These are phyloP conservation scores for Pycnomerus fuliginosus DNA, from an alignment of 2,888 invertebrate species.

Conservation along the genomic window DNA sequence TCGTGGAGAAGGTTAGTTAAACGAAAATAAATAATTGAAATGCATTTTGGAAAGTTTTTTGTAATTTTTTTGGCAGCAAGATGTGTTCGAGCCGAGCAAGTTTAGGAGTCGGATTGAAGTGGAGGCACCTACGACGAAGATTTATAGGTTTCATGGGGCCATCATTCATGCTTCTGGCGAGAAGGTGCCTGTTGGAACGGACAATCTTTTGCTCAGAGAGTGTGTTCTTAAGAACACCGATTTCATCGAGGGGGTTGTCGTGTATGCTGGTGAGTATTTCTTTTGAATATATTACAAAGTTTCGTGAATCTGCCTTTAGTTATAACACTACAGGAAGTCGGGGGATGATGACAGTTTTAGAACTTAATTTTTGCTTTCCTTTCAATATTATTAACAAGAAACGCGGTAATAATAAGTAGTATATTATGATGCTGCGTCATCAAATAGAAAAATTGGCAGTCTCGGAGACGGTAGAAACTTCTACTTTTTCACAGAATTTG, in stretches of 20 bases:
- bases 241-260: constrained; percentile 93
- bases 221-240: constrained; percentile 96
- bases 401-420: no score
- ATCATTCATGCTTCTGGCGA: constrained; percentile 78
- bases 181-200: constrained; percentile 80
- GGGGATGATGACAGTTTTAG: no score
- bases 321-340: no score
- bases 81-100: constrained; percentile 74
- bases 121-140: constrained; percentile 92
- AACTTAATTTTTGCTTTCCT: no score
- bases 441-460: no score
- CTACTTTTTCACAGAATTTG: no score
- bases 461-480: no score
- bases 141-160: constrained; percentile 91
- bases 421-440: no score
- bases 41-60: constrained; percentile 2
- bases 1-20: constrained; percentile 64
- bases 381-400: no score
- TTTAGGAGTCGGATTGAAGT: constrained; percentile 86
- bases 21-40: not conserved
- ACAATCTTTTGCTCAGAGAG: constrained; percentile 89
- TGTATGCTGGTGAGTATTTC: constrained; percentile 89
- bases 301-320: no score
- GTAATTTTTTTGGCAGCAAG: constrained; percentile 57
- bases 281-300: no score